A percentile compares a stretch with the other conserved stretches of the same genome.
Evolutionary conservation across 1,140 invertebrate genomes (phyloP).

Genomic region (Drosophila cardini): DNA sequence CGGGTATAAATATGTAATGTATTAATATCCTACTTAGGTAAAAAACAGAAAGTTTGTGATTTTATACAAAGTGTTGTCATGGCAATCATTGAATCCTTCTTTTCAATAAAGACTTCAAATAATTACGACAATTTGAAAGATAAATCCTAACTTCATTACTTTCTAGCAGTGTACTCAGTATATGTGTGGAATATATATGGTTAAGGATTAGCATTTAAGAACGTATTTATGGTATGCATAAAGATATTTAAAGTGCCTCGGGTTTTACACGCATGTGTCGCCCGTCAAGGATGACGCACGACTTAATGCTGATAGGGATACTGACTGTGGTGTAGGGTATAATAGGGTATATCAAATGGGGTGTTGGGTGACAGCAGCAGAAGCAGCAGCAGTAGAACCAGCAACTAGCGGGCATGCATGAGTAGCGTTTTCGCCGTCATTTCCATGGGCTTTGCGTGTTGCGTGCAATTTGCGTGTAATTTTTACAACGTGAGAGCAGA

Average conservation of each 20-base stretch:
- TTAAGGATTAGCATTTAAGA: slow-evolving; percentile 71
- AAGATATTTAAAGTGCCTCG: slow-evolving; percentile 68
- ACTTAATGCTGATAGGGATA: slow-evolving; percentile 57
- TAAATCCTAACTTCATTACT: too few relatives aligned
- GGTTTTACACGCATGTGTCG: slow-evolving; percentile 66
- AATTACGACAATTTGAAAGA: too few relatives aligned
- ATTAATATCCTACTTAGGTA: too few relatives aligned
- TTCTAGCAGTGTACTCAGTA: too few relatives aligned
- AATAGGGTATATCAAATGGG: not conserved
- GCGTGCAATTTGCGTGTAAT: slow-evolving; percentile 83
- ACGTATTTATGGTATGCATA: slow-evolving; percentile 69
- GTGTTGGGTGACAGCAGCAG: slow-evolving; percentile 48
- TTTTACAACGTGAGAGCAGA: slow-evolving; percentile 17
- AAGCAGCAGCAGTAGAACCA: slow-evolving; percentile 32
- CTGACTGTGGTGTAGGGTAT: not conserved
- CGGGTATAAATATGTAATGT: too few relatives aligned
- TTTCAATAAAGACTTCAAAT: too few relatives aligned
- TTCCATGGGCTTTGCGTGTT: slow-evolving; percentile 76
- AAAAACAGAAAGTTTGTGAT: too few relatives aligned
- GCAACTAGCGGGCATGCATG: slow-evolving; percentile 73
- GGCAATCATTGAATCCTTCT: too few relatives aligned
- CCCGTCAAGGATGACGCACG: slow-evolving; percentile 71
- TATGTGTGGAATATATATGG: not conserved
- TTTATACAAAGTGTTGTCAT: too few relatives aligned
- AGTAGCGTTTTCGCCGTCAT: slow-evolving; percentile 75